These are phyloP conservation scores for Drosophila falleni DNA, from an alignment of 2,888 invertebrate genomes.

Conservation along the genomic window DNA sequence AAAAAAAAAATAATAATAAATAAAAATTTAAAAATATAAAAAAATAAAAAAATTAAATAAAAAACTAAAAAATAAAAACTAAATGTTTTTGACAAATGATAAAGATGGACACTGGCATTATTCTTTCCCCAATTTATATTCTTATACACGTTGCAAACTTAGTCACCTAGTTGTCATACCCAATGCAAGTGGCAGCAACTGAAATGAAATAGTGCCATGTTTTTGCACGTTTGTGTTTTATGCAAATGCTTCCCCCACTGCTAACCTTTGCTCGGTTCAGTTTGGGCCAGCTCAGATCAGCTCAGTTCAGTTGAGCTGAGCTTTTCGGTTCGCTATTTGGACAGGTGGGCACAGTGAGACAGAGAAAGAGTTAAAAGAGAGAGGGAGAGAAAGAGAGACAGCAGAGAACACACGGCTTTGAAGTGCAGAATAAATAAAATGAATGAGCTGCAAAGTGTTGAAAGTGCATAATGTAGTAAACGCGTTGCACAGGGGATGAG, in stretches of 20 bases:
- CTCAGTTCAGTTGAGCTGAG: constrained; percentile 44
- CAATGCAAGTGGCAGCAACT: constrained; percentile 23
- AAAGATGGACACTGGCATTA: too few species aligned
- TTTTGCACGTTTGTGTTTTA: constrained; percentile 72
- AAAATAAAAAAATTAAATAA: too few species aligned
- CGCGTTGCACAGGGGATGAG: constrained; percentile 2
- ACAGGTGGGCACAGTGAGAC: constrained; percentile 56
- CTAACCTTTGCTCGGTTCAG: constrained; percentile 3
- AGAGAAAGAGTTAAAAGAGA: not conserved
- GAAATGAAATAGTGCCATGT: constrained; percentile 73
- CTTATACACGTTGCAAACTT: not conserved
- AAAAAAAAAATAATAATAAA: too few species aligned
- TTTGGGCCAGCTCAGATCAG: constrained; percentile 18
- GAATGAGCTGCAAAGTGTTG: constrained; percentile 75
- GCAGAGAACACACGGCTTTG: constrained; percentile 65
- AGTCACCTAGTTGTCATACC: not conserved
- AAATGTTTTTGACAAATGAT: too few species aligned
- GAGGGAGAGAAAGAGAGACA: not conserved
- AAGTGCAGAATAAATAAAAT: constrained; percentile 77
- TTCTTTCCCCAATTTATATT: too few species aligned
- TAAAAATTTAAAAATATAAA: too few species aligned
- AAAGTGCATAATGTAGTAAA: constrained; percentile 74
- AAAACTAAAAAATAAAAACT: too few species aligned
- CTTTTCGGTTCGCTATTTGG: constrained; percentile 60
- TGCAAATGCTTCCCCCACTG: constrained; percentile 59